Evolutionary conservation across 2,888 invertebrate genomes (phyloP), one percentile per base, ranked within the genome.

Genomic region (Charanyca ferruginea): DNA sequence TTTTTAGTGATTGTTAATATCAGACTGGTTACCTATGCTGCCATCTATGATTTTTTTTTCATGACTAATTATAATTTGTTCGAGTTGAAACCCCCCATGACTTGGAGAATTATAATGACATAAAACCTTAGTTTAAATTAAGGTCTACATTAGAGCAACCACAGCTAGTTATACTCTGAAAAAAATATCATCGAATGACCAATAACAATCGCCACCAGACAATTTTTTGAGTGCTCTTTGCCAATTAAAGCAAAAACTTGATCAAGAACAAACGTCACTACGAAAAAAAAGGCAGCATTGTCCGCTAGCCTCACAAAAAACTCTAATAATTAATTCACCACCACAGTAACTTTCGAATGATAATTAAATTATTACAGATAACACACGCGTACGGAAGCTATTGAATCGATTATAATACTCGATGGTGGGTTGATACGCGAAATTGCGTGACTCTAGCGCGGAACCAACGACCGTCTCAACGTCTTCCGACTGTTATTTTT

Each of bases 311-410:
- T 35, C 16, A 76, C 79, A 83, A 85, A 86, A n/a, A 85, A 79
- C 66, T 60, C 61, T 69, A 61, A 67, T 79, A 77, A 78, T n/a
- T n/a, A n/a, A n/a, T 77, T 77, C 60, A 81, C 66, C 63, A 73
- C 77, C 63, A 73, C 77, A 69, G 80, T 74, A 78, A 83, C 87
- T 88, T 89, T 89, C 88, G 70, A 85, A 83, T 72, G 53, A 62
- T 81, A 83, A 85, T 87, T 86, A 81, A 85, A 83, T 81, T 79
- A 77, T 75, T 68, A 64, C 67, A 59, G 84, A 87, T 86, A 88
- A 85, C 83, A 76, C 73, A 73, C 85, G 83, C 81, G 85, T 85
- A 85, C 87, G 90, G 89, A 89, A 90, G 87, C 82, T 70, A 73
- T 73, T 66, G 75, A 47, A 65, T 74, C 67, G 66, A 77, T 77